These are phyloP conservation scores for Leuciscus waleckii DNA, from an alignment of 2,797 vertebrate genomes.

Conservation along the genomic window DNA sequence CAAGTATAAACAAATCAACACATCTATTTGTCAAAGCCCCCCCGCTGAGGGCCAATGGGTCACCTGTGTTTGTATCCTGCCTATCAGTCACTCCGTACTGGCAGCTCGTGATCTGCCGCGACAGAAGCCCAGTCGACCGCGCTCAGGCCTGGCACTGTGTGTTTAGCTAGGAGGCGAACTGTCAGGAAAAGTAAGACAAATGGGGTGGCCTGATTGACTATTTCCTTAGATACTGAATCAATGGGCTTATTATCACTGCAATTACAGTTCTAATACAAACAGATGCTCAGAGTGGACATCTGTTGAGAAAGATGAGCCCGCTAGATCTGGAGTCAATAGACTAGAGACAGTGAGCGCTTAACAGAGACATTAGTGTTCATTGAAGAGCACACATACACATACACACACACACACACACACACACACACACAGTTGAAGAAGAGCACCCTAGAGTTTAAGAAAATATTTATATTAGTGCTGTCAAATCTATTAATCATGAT, in stretches of 20 bases:
- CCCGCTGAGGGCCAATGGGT: constrained; percentile 74
- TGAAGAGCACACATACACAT: constrained; percentile 42
- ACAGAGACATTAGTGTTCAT: constrained; percentile 80
- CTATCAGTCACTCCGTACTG: constrained; percentile 81
- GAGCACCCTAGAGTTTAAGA: not conserved
- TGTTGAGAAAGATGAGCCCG: constrained; percentile 84
- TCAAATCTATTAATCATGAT: too few relatives aligned
- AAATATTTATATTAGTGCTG: not conserved
- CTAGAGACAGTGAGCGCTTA: constrained; percentile 75
- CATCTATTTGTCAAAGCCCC: constrained; percentile 79
- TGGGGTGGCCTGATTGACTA: constrained; percentile 88
- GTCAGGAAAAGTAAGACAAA: constrained; percentile 94
- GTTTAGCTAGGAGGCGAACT: constrained; percentile 84
- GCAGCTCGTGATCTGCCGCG: constrained; percentile 75
- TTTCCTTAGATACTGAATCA: constrained; percentile 93
- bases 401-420: constrained; percentile 31
- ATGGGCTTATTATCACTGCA: constrained; percentile 92
- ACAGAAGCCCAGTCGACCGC: constrained; percentile 82
- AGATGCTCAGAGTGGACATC: constrained; percentile 87
- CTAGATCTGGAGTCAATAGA: constrained; percentile 80
- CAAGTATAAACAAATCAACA: constrained; percentile 81
- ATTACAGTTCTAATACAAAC: constrained; percentile 94
- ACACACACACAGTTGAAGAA: not conserved
- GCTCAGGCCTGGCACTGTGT: constrained; percentile 79
- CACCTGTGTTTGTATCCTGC: constrained; percentile 79